Conservation (phyloP, 2,113 vertebrate species). For the Hemichromis elongatus region DNA sequence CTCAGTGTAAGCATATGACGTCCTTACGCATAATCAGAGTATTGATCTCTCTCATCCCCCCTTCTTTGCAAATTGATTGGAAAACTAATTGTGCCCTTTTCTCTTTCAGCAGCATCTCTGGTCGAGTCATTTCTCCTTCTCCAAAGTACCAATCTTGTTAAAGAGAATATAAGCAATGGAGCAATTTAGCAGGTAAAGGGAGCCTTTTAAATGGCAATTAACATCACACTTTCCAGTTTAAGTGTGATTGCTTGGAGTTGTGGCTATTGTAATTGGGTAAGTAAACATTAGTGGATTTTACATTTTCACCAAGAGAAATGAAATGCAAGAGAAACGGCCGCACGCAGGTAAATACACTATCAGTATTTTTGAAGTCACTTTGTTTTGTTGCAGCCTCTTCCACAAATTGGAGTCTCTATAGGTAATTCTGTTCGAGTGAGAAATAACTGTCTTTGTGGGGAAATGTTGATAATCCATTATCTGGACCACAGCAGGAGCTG, state of each 20-base stretch:
- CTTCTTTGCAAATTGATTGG: conserved; percentile 59
- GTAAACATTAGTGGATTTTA: conserved; percentile 33
- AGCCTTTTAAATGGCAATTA: conserved; percentile 55
- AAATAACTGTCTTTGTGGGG: conserved; percentile 1
- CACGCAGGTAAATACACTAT: background rate
- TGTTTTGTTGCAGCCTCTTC: background rate
- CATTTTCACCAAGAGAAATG: conserved; percentile 14
- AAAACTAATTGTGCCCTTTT: conserved; percentile 68
- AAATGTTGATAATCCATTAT: conserved; percentile 25
- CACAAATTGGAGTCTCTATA: background rate
- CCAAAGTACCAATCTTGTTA: conserved; percentile 42
- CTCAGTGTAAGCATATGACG: conserved; percentile 52
- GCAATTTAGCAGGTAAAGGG: conserved; percentile 39
- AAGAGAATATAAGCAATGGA: conserved; percentile 35
- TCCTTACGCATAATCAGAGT: conserved; percentile 61
- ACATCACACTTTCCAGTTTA: conserved; percentile 37
- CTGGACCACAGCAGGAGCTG: background rate
- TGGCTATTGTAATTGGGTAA: conserved; percentile 36
- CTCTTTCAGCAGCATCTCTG: conserved; percentile 20
- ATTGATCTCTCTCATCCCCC: conserved; percentile 46
- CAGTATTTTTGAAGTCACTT: background rate
- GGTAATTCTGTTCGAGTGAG: conserved; percentile 7
- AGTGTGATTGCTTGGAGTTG: conserved; percentile 5
- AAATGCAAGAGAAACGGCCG: background rate
- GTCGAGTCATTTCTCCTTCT: conserved; percentile 25